Percentiles rank a stretch among this genome's conserved stretches.
Conservation (phyloP, 2,888 invertebrate genomes). For the Schizotus pectinicornis region DNA sequence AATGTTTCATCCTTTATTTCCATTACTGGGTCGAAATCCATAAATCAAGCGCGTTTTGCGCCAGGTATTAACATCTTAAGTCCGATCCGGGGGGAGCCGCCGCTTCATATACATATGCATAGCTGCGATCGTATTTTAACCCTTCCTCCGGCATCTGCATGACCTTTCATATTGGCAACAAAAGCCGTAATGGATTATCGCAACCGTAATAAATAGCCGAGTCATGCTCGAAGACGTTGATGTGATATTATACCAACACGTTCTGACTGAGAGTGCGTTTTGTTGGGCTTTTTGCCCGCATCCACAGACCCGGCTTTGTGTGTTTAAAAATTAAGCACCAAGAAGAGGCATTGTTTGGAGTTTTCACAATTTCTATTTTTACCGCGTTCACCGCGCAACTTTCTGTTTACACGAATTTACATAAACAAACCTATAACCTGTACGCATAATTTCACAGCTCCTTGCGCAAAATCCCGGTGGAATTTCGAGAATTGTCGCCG, state of each 20-base stretch:
- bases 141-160: slow-evolving; percentile 16
- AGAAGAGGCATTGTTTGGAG: no score
- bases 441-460: not conserved
- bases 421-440: no score
- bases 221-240: slow-evolving; percentile 20
- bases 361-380: not conserved
- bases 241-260: slow-evolving; percentile 14
- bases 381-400: not conserved
- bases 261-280: slow-evolving; percentile 8
- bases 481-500: not conserved
- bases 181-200: slow-evolving; percentile 21
- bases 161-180: slow-evolving; percentile 10
- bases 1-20: no score
- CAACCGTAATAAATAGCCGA: slow-evolving; percentile 14
- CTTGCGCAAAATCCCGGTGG: not conserved
- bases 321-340: not conserved
- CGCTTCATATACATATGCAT: slow-evolving; percentile 10
- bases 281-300: not conserved
- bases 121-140: slow-evolving; percentile 4
- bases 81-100: not conserved
- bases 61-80: slow-evolving; percentile 8
- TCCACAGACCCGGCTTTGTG: not conserved
- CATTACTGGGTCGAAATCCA: not conserved
- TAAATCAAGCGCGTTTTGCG: not conserved
- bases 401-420: no score